phyloP scores from a whole-genome alignment of 2,888 invertebrate species.

The Ctena decussata region DNA sequence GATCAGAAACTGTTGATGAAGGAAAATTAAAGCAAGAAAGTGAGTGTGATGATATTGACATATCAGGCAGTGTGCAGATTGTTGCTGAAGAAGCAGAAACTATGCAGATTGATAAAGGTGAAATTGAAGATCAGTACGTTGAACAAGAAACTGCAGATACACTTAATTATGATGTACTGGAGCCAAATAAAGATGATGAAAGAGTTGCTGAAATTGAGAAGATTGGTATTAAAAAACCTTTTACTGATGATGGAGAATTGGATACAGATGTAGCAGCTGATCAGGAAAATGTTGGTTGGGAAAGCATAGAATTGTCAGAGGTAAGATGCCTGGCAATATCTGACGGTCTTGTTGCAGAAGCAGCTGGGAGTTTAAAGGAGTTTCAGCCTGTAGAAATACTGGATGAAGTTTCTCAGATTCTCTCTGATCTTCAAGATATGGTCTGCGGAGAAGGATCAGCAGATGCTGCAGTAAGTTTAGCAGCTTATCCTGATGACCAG shows the following conservation, averaged over 20 bases:
- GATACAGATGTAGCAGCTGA: background rate
- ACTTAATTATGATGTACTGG: too few relatives aligned
- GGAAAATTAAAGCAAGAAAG: background rate
- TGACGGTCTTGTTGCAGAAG: background rate
- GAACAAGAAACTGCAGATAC: background rate
- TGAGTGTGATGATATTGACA: background rate
- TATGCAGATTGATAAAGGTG: background rate
- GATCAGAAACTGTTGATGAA: background rate
- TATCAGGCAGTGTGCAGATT: background rate
- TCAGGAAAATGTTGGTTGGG: background rate
- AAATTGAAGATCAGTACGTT: background rate
- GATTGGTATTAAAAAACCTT: too few relatives aligned
- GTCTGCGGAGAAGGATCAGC: background rate
- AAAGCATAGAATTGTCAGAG: background rate
- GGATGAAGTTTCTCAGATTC: background rate
- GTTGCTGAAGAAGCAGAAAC: background rate
- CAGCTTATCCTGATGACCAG: too few relatives aligned
- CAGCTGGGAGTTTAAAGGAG: background rate
- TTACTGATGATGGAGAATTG: background rate
- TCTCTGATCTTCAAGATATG: background rate
- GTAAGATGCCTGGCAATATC: background rate
- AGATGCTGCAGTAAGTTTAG: too few relatives aligned
- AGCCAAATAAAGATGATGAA: background rate
- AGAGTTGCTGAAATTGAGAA: conserved; percentile 13
- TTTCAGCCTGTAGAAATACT: background rate